Evolutionary conservation across 2,888 invertebrate genomes (phyloP).

Genomic region (Xanthia icteritia): DNA sequence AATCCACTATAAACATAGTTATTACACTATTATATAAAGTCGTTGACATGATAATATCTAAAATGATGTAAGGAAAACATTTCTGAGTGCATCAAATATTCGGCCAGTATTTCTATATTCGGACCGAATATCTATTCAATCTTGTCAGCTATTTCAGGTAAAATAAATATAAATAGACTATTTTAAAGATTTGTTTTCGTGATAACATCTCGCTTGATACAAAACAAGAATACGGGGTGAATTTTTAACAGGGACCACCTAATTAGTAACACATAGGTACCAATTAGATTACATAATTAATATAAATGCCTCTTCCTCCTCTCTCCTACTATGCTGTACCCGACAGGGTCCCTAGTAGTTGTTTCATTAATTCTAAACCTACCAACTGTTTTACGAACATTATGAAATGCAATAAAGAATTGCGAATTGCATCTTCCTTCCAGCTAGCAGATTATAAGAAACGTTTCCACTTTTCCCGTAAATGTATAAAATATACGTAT

Average conservation of each 20-base stretch:
- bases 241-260: background rate
- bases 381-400: too few species aligned
- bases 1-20: too few species aligned
- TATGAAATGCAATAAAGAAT: too few species aligned
- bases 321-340: too few species aligned
- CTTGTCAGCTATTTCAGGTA: conserved; percentile 5
- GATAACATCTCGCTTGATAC: background rate
- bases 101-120: background rate
- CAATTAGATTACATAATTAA: too few species aligned
- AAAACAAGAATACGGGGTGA: background rate
- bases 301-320: too few species aligned
- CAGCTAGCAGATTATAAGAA: background rate
- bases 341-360: too few species aligned
- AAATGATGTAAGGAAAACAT: background rate
- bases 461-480: conserved; percentile 31
- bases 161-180: background rate
- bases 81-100: conserved; percentile 1
- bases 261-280: too few species aligned
- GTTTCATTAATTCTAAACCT: too few species aligned
- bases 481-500: background rate
- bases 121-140: background rate
- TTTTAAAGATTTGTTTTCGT: background rate
- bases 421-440: background rate
- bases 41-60: too few species aligned
- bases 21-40: too few species aligned